Evolutionary conservation across 1,140 invertebrate species (phyloP).

Genomic region (Goniozus legneri): DNA sequence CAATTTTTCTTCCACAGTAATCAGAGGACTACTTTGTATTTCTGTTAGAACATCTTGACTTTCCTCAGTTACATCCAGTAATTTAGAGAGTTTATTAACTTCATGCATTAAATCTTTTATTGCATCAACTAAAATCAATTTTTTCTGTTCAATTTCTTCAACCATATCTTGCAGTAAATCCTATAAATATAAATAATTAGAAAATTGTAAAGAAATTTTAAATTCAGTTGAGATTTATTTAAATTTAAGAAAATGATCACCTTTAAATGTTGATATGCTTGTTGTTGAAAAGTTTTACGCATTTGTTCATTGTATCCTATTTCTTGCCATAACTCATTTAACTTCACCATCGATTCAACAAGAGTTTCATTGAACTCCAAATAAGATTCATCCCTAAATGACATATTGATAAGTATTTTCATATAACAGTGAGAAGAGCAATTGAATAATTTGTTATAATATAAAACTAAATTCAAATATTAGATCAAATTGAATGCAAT

Average conservation of each 20-base stretch:
- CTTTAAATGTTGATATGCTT: constrained; percentile 15
- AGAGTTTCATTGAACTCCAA: no score
- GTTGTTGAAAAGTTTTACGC: constrained; percentile 10
- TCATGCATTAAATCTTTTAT: constrained; percentile 25
- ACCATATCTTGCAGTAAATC: constrained; percentile 36
- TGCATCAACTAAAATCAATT: constrained; percentile 18
- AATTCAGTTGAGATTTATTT: neutral
- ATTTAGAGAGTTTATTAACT: constrained; percentile 25
- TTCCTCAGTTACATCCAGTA: constrained; percentile 13
- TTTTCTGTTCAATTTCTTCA: constrained; percentile 27
- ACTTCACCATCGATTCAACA: neutral
- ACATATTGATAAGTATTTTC: no score
- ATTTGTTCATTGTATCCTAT: constrained; percentile 12
- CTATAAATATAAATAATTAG: constrained; percentile 11
- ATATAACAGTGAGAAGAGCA: no score
- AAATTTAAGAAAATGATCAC: constrained; percentile 10
- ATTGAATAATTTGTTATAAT: no score
- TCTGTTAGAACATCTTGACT: constrained; percentile 20
- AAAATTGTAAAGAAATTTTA: constrained; percentile 4
- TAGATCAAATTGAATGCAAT: no score
- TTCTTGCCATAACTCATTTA: constrained; percentile 19
- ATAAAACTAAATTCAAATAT: no score
- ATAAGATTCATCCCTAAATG: no score
- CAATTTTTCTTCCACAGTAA: constrained; percentile 26
- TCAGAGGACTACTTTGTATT: constrained; percentile 12